Conservation (phyloP, 2,888 invertebrate species). For the Melanostoma scalare region DNA sequence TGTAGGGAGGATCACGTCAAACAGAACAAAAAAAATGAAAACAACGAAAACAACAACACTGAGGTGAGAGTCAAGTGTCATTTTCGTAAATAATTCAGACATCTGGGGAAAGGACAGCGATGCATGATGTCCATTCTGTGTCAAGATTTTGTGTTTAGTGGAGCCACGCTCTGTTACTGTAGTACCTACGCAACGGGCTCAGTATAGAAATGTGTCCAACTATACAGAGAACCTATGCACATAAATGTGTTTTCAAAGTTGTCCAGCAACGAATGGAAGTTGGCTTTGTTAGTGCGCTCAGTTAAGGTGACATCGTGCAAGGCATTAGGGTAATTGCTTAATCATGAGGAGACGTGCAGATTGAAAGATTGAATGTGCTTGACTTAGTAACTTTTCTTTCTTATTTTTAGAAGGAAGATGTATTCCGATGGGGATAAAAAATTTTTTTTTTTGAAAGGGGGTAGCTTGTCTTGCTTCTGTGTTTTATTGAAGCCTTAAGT, state of each 20-base stretch:
- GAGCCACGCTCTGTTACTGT: neutral
- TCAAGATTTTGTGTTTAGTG: constrained; percentile 31
- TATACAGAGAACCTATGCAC: neutral
- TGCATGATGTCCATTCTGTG: constrained; percentile 22
- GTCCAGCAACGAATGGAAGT: constrained; percentile 25
- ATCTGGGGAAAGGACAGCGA: constrained; percentile 60
- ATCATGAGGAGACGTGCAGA: constrained; percentile 66
- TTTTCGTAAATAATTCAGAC: constrained; percentile 75
- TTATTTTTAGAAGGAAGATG: neutral
- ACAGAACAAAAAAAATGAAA: constrained; percentile 9
- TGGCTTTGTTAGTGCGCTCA: constrained; percentile 39
- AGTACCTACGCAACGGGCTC: constrained; percentile 43
- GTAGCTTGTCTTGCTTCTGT: too few species aligned
- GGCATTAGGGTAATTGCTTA: constrained; percentile 69
- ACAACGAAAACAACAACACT: constrained; percentile 58
- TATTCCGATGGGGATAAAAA: too few species aligned
- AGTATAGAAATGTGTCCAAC: constrained; percentile 17
- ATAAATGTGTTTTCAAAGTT: constrained; percentile 3
- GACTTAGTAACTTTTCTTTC: neutral
- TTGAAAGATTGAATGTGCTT: constrained; percentile 39
- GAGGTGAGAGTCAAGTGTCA: constrained; percentile 76
- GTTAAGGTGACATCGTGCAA: constrained; percentile 64
- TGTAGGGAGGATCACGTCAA: constrained; percentile 46
- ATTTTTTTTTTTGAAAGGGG: too few species aligned
- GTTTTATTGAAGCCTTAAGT: too few species aligned